Percentiles rank a stretch among this genome's conserved stretches.
Conservation (phyloP, 2,797 vertebrate genomes). For the Spatula versicolor region DNA sequence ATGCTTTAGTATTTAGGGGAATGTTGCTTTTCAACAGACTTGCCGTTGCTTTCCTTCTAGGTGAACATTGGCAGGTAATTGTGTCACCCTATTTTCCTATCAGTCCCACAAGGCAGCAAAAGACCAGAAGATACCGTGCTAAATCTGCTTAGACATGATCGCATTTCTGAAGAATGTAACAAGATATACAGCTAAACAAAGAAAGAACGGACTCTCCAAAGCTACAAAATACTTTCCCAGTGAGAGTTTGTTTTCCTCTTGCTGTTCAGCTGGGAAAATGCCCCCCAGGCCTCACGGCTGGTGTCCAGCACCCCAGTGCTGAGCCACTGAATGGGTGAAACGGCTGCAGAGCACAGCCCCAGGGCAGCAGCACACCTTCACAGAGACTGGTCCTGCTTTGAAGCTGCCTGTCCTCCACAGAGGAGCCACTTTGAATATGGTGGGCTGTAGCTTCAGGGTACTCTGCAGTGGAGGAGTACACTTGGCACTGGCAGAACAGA, state of each 20-base stretch:
- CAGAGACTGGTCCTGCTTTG: not conserved
- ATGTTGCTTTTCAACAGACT: not conserved
- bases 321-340: not conserved
- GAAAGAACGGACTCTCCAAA: not conserved
- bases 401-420: not conserved
- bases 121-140: not conserved
- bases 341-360: not conserved
- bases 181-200: not conserved
- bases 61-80: not conserved
- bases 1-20: not conserved
- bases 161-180: not conserved
- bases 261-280: not conserved
- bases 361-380: not conserved
- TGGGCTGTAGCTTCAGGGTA: not conserved
- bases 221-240: not conserved
- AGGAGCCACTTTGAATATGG: not conserved
- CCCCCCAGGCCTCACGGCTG: rapidly evolving
- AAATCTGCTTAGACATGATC: not conserved
- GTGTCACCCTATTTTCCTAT: not conserved
- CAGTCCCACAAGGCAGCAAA: not conserved
- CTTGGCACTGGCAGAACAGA: not conserved
- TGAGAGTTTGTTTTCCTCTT: not conserved
- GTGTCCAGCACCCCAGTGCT: not conserved
- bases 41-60: not conserved
- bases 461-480: not conserved